Evolutionary conservation across 2,113 vertebrate genomes (phyloP).

Genomic region (Platanista minor): DNA sequence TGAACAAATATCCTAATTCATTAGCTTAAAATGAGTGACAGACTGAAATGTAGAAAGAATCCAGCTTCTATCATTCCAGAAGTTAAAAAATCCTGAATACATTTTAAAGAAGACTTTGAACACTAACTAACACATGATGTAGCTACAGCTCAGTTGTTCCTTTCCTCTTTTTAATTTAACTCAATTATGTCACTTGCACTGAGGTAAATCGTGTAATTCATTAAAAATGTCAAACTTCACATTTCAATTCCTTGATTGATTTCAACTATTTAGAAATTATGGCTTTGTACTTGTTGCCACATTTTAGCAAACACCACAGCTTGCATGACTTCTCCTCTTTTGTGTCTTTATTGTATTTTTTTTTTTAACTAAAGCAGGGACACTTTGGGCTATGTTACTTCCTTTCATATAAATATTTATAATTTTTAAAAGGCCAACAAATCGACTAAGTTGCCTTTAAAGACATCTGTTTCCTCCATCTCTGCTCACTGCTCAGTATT

Average conservation of each 20-base stretch:
- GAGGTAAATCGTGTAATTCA: slow-evolving; percentile 58
- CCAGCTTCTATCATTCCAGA: background rate
- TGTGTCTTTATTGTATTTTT: background rate
- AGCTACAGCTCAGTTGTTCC: slow-evolving; percentile 58
- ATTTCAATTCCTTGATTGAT: slow-evolving; percentile 43
- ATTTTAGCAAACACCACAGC: slow-evolving; percentile 36
- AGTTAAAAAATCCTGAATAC: slow-evolving; percentile 30
- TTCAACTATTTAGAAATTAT: slow-evolving; percentile 50
- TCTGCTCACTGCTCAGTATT: background rate
- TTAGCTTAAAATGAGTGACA: background rate
- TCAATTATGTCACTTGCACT: slow-evolving; percentile 50
- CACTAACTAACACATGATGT: slow-evolving; percentile 33
- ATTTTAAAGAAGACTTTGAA: slow-evolving; percentile 60
- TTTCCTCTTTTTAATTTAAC: slow-evolving; percentile 56
- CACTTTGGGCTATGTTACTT: background rate
- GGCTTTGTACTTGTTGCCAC: background rate
- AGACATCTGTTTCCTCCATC: background rate
- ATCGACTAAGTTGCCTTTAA: background rate
- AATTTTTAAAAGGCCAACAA: background rate
- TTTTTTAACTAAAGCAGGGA: background rate
- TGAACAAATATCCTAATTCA: slow-evolving; percentile 27
- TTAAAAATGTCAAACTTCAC: slow-evolving; percentile 64
- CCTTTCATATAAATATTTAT: background rate
- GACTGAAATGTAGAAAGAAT: background rate
- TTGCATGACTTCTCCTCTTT: background rate